Evolutionary conservation across 53 echinoderm and acorn worm species (phyloP), one percentile per base, ranked within the genome.

Genomic region (Mesocentrotus franciscanus): DNA sequence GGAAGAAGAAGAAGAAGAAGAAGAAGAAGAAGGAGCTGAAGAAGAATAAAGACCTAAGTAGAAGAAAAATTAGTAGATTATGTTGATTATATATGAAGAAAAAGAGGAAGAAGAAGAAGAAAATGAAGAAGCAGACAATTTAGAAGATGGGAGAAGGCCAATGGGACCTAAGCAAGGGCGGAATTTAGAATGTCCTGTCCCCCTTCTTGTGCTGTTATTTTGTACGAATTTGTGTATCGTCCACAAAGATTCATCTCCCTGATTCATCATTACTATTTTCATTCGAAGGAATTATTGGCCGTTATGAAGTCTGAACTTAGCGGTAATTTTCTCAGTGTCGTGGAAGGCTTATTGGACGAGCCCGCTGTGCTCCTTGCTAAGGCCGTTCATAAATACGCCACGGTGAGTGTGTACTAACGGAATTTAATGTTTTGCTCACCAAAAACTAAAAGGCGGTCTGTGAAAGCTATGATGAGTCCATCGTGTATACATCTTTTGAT

Each of bases 251-350:
- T 71, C 26, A 16, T 61, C 17, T n/a, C n/a, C n/a, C n/a, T n/a
- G 9, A 26, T 1, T 71, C 26, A 16, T 61, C 17, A 61, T 17
- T 12, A 16, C 14, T 61, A 71, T 71, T 26, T 9, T 71, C 71
- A 26, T 6, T 87, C 85, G 8, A 26, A 94, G 94, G 85, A 94
- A 24, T 34, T 94, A 5, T 3, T 94, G 61, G 85, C 61, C 11
- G 94, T 94, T 2, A 94, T 94, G 94, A 83, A 42, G 39, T 61
- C 61, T 36, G 94, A 94, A 60, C 66, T 94, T 29, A 94, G 94
- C 55, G 94, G 94, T 10, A 16, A 85, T 55, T 94, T 61, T 60
- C 85, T 94, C 20, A 60, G 84, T 0, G 94, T 94, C 15, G 94
- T 94, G 14, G 94, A 84, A 22, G 94, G 94, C 32, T 36, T 94